A percentile compares a stretch with the other conserved stretches of the same genome.
phyloP scores from a whole-genome alignment of 2,113 vertebrate genomes.

The Paracanthobrama guichenoti region DNA sequence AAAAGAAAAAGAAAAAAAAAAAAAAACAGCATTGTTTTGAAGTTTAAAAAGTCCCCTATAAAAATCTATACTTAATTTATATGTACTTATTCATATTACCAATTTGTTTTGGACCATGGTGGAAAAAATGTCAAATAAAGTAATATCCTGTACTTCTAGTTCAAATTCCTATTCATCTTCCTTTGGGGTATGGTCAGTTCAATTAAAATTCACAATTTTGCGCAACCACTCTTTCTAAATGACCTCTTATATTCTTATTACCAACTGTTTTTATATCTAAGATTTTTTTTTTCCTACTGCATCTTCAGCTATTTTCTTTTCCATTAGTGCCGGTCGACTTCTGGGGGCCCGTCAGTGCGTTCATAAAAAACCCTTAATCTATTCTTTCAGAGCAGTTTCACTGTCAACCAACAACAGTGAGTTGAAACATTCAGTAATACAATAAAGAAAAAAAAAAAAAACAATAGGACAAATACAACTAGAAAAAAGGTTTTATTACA shows the following conservation, averaged over 20 bases:
- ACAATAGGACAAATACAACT: no score
- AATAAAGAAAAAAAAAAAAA: no score
- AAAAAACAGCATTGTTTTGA: not conserved
- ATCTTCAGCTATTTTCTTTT: not conserved
- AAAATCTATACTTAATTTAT: not conserved
- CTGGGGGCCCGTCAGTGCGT: no score
- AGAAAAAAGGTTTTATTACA: no score
- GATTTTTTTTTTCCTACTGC: not conserved
- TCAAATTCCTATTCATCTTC: not conserved
- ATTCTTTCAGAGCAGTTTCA: no score
- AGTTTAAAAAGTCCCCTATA: not conserved
- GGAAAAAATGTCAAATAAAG: not conserved
- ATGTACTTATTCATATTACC: not conserved
- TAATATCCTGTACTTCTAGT: not conserved
- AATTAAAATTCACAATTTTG: not conserved
- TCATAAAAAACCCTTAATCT: no score
- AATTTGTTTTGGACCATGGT: not conserved
- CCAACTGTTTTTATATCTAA: not conserved
- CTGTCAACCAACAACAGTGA: no score
- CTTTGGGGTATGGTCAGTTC: not conserved
- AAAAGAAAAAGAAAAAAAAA: no score
- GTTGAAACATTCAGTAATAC: no score
- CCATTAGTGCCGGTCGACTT: not conserved
- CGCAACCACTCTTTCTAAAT: slow-evolving; percentile 21
- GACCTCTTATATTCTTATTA: not conserved